phyloP scores from a whole-genome alignment of 2,113 vertebrate genomes.

The Albula glossodonta region DNA sequence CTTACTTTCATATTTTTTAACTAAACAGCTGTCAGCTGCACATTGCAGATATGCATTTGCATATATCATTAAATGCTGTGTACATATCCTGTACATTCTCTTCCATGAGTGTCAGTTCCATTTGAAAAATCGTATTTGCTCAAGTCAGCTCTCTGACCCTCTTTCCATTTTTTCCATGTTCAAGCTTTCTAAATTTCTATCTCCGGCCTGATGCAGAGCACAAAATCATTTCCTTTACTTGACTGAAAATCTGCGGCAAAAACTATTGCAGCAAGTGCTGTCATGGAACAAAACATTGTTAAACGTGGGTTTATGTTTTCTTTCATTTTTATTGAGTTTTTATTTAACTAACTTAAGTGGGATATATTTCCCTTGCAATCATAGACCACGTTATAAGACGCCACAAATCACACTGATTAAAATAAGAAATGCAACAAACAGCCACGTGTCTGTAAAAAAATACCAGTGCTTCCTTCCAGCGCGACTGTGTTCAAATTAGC shows the following conservation, averaged over 20 bases:
- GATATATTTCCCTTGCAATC: no score
- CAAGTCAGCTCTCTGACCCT: neutral
- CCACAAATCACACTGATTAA: no score
- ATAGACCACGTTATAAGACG: no score
- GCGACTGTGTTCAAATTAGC: no score
- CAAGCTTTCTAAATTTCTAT: neutral
- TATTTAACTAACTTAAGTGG: no score
- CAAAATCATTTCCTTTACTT: neutral
- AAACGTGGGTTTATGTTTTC: no score
- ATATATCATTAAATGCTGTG: neutral
- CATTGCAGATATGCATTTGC: neutral
- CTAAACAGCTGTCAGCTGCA: neutral
- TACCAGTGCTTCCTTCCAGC: no score
- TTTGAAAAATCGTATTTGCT: neutral
- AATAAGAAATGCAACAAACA: no score
- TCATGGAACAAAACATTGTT: neutral
- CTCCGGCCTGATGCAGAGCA: neutral
- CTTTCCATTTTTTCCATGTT: neutral
- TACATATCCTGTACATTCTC: neutral
- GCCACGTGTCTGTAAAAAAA: no score
- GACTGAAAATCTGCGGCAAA: neutral
- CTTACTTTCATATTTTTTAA: neutral
- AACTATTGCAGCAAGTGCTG: neutral
- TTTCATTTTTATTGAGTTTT: no score
- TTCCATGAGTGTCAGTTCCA: neutral